Evolutionary conservation across 92 coral and sea anemone genomes (phyloP).

Genomic region (Phenganax subtilis): DNA sequence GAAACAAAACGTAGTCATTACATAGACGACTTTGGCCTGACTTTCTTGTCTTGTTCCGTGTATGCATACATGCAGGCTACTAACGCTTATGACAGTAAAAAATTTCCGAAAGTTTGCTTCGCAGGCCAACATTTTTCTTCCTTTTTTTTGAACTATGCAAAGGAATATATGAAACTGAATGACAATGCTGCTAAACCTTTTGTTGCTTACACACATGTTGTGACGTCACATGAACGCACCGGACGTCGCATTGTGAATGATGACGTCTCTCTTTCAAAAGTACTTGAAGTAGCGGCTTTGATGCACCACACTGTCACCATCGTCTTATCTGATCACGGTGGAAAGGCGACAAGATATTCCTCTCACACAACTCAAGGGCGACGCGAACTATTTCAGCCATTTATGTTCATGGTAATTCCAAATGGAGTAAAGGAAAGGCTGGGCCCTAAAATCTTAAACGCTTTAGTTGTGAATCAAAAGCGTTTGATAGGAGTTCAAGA

Average conservation of each 20-base stretch:
- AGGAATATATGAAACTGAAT: slow-evolving; percentile 51
- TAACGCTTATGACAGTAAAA: slow-evolving; percentile 57
- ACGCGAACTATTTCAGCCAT: slow-evolving; percentile 73
- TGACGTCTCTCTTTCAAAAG: slow-evolving; percentile 55
- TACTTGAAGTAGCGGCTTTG: slow-evolving; percentile 57
- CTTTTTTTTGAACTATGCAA: slow-evolving; percentile 58
- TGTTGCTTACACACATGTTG: slow-evolving; percentile 70
- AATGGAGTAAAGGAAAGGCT: slow-evolving; percentile 59
- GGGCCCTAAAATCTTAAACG: slow-evolving; percentile 61
- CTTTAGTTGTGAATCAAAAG: slow-evolving; percentile 64
- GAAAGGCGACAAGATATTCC: slow-evolving; percentile 74
- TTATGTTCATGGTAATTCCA: slow-evolving; percentile 83
- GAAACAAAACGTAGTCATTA: slow-evolving; percentile 25
- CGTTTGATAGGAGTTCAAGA: slow-evolving; percentile 65
- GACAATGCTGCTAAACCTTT: slow-evolving; percentile 54
- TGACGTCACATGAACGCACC: slow-evolving; percentile 76
- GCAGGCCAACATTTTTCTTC: slow-evolving; percentile 67
- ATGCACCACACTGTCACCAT: slow-evolving; percentile 63
- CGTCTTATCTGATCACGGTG: slow-evolving; percentile 82
- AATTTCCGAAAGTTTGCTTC: slow-evolving; percentile 48
- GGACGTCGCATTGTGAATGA: slow-evolving; percentile 67
- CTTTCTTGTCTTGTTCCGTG: slow-evolving; percentile 61
- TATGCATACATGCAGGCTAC: slow-evolving; percentile 50
- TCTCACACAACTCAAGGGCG: slow-evolving; percentile 62
- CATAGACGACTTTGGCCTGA: slow-evolving; percentile 70